Percentiles rank a stretch among this genome's conserved stretches.
phyloP scores from a whole-genome alignment of 2,113 vertebrate species.

The Tragelaphus imberbis region DNA sequence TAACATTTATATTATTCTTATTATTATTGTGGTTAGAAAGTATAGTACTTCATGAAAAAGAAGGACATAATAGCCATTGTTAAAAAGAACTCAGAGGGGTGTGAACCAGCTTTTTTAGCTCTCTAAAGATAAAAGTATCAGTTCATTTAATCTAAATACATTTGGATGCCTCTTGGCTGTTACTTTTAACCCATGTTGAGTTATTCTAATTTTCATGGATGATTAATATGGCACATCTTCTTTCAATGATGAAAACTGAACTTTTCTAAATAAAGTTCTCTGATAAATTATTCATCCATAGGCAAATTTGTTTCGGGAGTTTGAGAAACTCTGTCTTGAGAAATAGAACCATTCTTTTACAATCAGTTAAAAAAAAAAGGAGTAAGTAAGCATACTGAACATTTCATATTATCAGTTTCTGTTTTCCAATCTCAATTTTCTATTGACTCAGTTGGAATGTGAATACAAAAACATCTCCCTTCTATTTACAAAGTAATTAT shows the following conservation, averaged over 20 bases:
- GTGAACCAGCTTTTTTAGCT: constrained; percentile 41
- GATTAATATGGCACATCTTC: not conserved
- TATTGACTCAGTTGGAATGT: not conserved
- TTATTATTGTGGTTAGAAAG: constrained; percentile 53
- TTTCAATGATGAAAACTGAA: not conserved
- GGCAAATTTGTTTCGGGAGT: constrained; percentile 2
- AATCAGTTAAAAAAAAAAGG: not conserved
- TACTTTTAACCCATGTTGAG: constrained; percentile 49
- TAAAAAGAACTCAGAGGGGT: constrained; percentile 14
- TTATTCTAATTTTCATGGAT: not conserved
- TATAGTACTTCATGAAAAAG: constrained; percentile 14
- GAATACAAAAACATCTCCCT: not conserved
- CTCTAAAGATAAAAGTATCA: constrained; percentile 25
- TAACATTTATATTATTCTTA: constrained; percentile 54
- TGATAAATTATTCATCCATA: not conserved
- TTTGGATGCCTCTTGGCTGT: not conserved
- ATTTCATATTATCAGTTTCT: not conserved
- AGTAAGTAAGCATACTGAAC: not conserved
- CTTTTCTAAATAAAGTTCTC: constrained; percentile 6
- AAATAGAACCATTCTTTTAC: not conserved
- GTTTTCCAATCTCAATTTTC: not conserved
- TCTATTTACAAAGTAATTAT: not conserved
- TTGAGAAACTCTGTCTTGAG: not conserved
- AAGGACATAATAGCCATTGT: constrained; percentile 35
- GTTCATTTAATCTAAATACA: constrained; percentile 41